A percentile compares a stretch with the other conserved stretches of the same genome.
These are phyloP conservation scores for Takifugu flavidus DNA, from an alignment of 2,113 vertebrate genomes.

Conservation along the genomic window DNA sequence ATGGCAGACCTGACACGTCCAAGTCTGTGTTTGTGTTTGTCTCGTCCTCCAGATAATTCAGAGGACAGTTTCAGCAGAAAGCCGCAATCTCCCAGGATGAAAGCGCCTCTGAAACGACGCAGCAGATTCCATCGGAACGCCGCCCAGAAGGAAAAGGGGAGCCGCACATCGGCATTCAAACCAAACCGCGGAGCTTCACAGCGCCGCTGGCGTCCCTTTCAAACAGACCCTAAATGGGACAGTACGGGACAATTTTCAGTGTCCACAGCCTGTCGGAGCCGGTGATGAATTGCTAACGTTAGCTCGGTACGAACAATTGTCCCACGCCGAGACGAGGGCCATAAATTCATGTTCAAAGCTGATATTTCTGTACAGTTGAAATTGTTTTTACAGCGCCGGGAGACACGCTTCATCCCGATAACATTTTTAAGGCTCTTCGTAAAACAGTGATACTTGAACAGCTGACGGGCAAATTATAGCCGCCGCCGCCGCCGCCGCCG, in stretches of 20 bases:
- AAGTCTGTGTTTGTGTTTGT: slow-evolving; percentile 8
- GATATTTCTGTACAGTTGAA: slow-evolving; percentile 2
- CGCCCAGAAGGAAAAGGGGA: too few relatives aligned
- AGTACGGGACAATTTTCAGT: slow-evolving; percentile 12
- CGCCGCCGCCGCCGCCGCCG: not conserved
- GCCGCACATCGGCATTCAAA: too few relatives aligned
- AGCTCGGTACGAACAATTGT: slow-evolving; percentile 5
- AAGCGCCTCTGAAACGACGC: too few relatives aligned
- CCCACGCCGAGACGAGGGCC: slow-evolving; percentile 2
- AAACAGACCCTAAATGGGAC: not conserved
- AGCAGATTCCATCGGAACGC: too few relatives aligned
- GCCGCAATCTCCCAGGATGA: too few relatives aligned
- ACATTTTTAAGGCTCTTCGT: not conserved
- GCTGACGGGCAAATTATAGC: too few relatives aligned
- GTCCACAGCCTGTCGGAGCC: slow-evolving; percentile 24
- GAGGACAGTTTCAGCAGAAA: too few relatives aligned
- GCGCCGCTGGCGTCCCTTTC: too few relatives aligned
- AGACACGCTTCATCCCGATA: not conserved
- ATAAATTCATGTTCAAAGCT: not conserved
- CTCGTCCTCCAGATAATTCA: not conserved
- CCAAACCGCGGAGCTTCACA: too few relatives aligned
- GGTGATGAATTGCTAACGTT: slow-evolving; percentile 20
- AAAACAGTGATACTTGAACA: not conserved
- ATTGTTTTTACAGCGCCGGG: not conserved
- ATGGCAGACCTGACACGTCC: slow-evolving; percentile 20